Evolutionary conservation across 1,140 invertebrate genomes (phyloP).

Genomic region (Platyscapa corneri): DNA sequence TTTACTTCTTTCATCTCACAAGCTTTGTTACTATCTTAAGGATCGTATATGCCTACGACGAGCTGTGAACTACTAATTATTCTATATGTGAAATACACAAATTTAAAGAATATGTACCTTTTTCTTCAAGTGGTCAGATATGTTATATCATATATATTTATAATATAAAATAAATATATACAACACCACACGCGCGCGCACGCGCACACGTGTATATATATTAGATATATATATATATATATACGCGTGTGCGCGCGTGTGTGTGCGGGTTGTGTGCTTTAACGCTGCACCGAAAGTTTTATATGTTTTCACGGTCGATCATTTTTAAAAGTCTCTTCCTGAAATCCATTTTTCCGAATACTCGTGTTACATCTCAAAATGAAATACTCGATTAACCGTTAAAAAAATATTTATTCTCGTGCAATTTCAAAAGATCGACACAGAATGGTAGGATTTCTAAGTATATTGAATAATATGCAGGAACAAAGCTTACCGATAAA

Average conservation of each 20-base stretch:
- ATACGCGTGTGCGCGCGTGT: background rate
- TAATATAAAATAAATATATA: no score
- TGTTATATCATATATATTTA: background rate
- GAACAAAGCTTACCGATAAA: constrained; percentile 15
- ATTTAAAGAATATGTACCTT: background rate
- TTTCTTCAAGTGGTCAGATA: background rate
- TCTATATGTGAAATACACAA: constrained; percentile 2
- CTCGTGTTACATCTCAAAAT: background rate
- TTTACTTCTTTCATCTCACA: background rate
- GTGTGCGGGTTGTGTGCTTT: background rate
- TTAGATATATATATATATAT: constrained; percentile 7
- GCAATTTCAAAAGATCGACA: constrained; percentile 17
- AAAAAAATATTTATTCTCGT: background rate
- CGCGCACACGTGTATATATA: background rate
- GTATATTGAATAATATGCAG: constrained; percentile 28
- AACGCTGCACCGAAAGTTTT: background rate
- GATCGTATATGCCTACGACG: constrained; percentile 40
- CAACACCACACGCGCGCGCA: background rate
- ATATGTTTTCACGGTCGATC: background rate
- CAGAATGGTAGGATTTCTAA: background rate
- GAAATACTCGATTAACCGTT: background rate
- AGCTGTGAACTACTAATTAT: constrained; percentile 24
- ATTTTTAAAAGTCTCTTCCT: constrained; percentile 12
- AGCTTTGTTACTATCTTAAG: constrained; percentile 1
- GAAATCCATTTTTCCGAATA: no score